Evolutionary conservation across 1,140 invertebrate genomes (phyloP), one percentile per base, ranked within the genome.

Genomic region (Aphis gossypii): DNA sequence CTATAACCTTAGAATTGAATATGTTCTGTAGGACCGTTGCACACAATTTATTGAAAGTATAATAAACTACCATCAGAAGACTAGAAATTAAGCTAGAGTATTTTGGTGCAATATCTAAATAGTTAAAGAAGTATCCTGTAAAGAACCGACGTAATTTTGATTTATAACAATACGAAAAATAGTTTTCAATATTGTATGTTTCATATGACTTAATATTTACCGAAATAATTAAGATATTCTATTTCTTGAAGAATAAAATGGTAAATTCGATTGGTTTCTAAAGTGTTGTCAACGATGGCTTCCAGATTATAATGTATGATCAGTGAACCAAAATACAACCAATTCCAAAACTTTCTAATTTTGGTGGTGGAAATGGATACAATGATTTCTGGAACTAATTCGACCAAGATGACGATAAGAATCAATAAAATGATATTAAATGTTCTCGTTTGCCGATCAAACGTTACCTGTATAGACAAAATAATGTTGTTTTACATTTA

Each of bases 111-210:
- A 99, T 99, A 95, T 99, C 99, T 94, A 99, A 95, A 95, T 99
- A 99, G 95, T 99, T 99, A 0, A 99, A 99, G 95, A 99, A 99
- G 95, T 99, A 99, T 38, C 99, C 97, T 97, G 95, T 30, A 95
- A 94, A 82, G 11, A n/a, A 83, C 3, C 2, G 1, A 68, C 14
- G 4, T n/a, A n/a, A 18, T 68, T n/a, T 60, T 9, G 5, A 21
- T 38, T 21, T 8, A 21, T 38, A 38, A 18, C 0, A 38, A 2
- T 82, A 38, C 35, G 8, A 35, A 76, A 76, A 25, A 25, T 35
- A 54, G 20, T 68, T 68, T n/a, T 35, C 4, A 82, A 82, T 82
- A 20, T 14, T 82, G 0, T 82, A 82, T 35, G n/a, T 35, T n/a
- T 35, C n/a, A 20, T 11, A 35, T n/a, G 14, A 4, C 2, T 82